Evolutionary conservation across 2,888 invertebrate genomes (phyloP).

Genomic region (Pimpla rufipes): DNA sequence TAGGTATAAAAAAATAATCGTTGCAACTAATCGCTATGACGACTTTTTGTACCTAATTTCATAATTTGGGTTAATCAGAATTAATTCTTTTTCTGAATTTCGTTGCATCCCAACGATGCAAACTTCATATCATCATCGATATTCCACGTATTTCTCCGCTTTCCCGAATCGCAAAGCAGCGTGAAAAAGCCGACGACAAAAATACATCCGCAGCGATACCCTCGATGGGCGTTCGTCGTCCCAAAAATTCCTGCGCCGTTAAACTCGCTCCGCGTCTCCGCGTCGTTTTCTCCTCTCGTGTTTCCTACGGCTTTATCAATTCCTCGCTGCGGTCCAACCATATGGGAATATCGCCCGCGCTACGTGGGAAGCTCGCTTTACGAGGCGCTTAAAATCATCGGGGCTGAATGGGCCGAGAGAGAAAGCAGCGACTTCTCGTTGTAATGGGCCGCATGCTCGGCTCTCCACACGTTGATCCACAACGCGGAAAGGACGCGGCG

Average conservation of each 20-base stretch:
- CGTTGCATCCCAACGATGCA: too few relatives aligned
- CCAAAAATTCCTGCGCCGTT: constrained; percentile 45
- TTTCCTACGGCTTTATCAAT: constrained; percentile 73
- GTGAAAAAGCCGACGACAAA: constrained; percentile 30
- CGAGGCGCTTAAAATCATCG: constrained; percentile 80
- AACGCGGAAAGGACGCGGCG: constrained; percentile 65
- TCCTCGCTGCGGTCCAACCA: constrained; percentile 68
- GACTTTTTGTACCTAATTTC: too few relatives aligned
- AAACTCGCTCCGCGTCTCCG: constrained; percentile 31
- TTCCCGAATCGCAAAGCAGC: constrained; percentile 24
- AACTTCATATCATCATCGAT: too few relatives aligned
- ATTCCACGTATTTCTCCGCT: neutral
- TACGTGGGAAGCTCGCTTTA: constrained; percentile 83
- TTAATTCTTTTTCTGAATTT: too few relatives aligned
- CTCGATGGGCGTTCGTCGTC: constrained; percentile 39
- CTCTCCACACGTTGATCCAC: constrained; percentile 77
- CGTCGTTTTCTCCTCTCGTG: constrained; percentile 48
- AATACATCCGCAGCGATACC: constrained; percentile 25
- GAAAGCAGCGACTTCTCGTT: constrained; percentile 67
- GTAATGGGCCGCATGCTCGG: constrained; percentile 73
- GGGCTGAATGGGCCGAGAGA: constrained; percentile 57
- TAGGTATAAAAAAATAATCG: too few relatives aligned
- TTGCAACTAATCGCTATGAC: too few relatives aligned
- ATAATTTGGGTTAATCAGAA: too few relatives aligned
- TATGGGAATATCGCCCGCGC: constrained; percentile 42